Evolutionary conservation across 2,113 vertebrate species (phyloP).

Genomic region (Cairina moschata): DNA sequence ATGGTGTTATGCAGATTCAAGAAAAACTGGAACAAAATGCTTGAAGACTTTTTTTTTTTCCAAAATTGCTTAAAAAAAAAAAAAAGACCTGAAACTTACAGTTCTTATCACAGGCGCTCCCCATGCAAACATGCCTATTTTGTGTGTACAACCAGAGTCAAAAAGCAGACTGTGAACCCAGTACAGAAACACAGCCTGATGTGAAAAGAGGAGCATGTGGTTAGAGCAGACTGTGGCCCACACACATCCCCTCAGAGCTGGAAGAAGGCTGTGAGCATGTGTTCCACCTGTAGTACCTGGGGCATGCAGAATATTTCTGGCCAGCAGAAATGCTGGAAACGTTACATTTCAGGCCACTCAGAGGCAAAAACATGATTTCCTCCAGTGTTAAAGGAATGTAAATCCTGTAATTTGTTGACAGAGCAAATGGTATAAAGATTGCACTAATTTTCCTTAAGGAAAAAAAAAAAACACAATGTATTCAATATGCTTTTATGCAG

Average conservation of each 20-base stretch:
- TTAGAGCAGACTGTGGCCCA: background rate
- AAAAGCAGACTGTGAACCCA: background rate
- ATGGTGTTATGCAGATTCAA: fast-evolving
- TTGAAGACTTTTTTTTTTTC: background rate
- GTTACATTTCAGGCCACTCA: background rate
- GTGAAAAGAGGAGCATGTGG: background rate
- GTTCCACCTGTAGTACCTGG: background rate
- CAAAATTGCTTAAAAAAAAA: no score
- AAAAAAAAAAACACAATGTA: background rate
- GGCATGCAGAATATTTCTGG: background rate
- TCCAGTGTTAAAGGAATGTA: fast-evolving
- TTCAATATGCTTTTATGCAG: background rate
- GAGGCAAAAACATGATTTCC: background rate
- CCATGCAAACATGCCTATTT: background rate
- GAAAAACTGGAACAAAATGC: background rate
- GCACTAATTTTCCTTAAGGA: background rate
- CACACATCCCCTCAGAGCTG: fast-evolving
- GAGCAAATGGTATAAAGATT: background rate
- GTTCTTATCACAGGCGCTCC: background rate
- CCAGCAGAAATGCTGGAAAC: background rate
- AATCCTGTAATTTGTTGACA: background rate
- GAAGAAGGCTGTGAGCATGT: background rate
- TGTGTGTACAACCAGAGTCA: background rate
- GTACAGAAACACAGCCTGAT: background rate
- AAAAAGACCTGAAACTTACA: background rate